Conservation (phyloP, 2,797 vertebrate genomes). For the Onychomys torridus region DNA sequence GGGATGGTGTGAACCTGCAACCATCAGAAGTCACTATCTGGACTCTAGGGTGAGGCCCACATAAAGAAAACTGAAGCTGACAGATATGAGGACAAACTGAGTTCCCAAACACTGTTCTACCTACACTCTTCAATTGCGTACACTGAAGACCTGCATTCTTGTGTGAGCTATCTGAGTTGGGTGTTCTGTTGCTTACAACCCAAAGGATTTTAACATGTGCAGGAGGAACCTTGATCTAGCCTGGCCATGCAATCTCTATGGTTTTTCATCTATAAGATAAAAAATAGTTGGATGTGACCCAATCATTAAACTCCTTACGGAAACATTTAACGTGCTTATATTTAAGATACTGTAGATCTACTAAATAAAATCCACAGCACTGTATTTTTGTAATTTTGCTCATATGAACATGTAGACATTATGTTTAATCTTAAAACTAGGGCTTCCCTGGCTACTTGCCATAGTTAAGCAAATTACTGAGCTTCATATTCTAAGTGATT, state of each 20-base stretch:
- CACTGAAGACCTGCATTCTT: background rate
- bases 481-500: background rate
- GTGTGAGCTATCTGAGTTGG: background rate
- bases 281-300: background rate
- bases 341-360: background rate
- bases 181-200: slow-evolving; percentile 8
- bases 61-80: background rate
- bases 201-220: background rate
- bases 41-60: background rate
- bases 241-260: background rate
- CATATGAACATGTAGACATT: background rate
- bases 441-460: background rate
- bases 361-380: background rate
- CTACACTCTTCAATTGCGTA: background rate
- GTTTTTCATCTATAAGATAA: background rate
- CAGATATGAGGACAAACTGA: background rate
- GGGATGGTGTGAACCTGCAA: background rate
- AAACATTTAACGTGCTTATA: background rate
- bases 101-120: background rate
- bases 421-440: background rate
- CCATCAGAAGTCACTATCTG: background rate
- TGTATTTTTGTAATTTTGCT: background rate
- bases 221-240: background rate
- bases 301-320: background rate
- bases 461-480: background rate